Evolutionary conservation across 2,797 vertebrate species (phyloP).

Genomic region (Loriculus beryllinus): DNA sequence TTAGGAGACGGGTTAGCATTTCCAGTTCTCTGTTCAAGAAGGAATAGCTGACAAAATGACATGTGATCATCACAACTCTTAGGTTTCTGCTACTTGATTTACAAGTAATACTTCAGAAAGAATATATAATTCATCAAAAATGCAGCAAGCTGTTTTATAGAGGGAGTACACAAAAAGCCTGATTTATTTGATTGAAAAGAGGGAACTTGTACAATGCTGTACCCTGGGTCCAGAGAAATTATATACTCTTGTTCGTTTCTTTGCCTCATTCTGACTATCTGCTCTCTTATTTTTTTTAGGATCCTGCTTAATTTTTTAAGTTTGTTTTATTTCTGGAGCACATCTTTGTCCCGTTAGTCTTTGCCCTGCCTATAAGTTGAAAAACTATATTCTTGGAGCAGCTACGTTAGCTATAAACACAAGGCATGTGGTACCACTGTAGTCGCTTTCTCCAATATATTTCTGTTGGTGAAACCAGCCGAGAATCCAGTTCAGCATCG

Average conservation of each 20-base stretch:
- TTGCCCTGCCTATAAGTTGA: neutral
- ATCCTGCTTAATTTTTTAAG: neutral
- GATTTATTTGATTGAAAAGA: neutral
- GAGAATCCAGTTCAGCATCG: neutral
- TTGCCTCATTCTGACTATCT: neutral
- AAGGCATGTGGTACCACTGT: rapidly evolving
- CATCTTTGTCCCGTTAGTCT: neutral
- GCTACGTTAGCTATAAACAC: neutral
- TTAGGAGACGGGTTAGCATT: rapidly evolving
- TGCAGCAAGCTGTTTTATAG: neutral
- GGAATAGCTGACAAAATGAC: neutral
- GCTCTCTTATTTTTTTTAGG: too few relatives aligned
- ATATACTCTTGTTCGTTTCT: rapidly evolving
- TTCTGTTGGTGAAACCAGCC: neutral
- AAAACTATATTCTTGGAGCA: neutral
- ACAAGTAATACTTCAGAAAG: neutral
- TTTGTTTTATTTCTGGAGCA: neutral
- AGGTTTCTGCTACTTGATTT: neutral
- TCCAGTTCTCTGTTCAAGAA: neutral
- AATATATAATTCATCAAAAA: neutral
- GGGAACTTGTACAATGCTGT: rapidly evolving
- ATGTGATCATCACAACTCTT: neutral
- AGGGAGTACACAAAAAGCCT: neutral
- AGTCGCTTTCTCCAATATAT: neutral
- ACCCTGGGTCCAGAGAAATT: neutral